phyloP scores from a whole-genome alignment of 2,113 vertebrate species.

The Pelecanoides urinatrix region DNA sequence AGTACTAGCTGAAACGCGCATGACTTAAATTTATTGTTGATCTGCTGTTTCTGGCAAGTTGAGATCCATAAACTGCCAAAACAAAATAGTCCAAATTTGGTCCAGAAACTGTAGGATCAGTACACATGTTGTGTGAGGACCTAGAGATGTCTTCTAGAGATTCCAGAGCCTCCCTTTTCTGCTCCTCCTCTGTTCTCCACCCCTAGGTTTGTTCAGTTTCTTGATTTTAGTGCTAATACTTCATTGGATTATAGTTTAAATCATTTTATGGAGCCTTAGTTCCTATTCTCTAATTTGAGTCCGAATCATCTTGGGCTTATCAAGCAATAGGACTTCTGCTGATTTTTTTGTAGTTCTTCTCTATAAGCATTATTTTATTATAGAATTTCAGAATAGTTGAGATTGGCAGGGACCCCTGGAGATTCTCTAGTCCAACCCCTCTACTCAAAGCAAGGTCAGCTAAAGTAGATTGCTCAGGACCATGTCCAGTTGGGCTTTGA shows the following conservation, averaged over 20 bases:
- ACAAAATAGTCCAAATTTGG: background rate
- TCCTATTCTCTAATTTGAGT: background rate
- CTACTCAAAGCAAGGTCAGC: background rate
- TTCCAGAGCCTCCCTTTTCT: background rate
- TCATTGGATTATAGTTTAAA: background rate
- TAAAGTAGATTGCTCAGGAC: background rate
- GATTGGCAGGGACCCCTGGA: background rate
- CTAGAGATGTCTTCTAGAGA: background rate
- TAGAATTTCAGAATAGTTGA: background rate
- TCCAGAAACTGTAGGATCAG: background rate
- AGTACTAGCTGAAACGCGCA: background rate
- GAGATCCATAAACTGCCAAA: background rate
- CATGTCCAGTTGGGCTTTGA: background rate
- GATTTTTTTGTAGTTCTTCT: background rate
- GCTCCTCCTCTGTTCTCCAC: background rate
- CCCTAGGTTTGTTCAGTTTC: background rate
- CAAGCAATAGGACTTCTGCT: background rate
- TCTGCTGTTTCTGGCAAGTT: background rate
- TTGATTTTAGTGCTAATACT: background rate
- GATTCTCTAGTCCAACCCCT: background rate
- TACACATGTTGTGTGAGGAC: background rate
- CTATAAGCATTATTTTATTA: background rate
- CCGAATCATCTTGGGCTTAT: background rate
- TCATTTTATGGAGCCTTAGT: background rate
- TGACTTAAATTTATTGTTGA: background rate